These are phyloP conservation scores for Drosophila persimilis DNA, from an alignment of 1,140 invertebrate genomes.

Conservation along the genomic window DNA sequence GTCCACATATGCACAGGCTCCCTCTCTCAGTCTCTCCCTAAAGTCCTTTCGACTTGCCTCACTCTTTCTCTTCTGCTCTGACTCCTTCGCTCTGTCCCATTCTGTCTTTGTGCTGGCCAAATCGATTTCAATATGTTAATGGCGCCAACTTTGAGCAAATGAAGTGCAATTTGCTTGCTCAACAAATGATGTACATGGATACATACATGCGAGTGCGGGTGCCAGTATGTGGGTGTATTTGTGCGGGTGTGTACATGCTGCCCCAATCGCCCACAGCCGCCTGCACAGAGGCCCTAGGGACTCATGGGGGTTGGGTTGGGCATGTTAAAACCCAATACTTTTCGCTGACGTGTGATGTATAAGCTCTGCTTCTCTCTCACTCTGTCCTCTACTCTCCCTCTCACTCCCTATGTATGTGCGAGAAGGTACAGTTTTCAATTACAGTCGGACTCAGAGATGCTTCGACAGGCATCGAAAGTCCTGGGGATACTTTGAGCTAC, in stretches of 20 bases:
- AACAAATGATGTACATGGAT: conserved; percentile 33
- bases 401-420: conserved; percentile 8
- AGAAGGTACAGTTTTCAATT: conserved; percentile 73
- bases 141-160: conserved; percentile 60
- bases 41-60: background rate
- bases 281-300: conserved; percentile 2
- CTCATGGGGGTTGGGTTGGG: conserved; percentile 3
- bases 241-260: conserved; percentile 15
- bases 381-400: background rate
- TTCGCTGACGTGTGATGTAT: conserved; percentile 61
- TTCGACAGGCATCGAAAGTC: conserved; percentile 56
- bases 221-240: conserved; percentile 19
- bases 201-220: background rate
- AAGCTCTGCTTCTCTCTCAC: background rate
- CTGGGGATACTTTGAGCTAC: background rate
- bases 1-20: conserved; percentile 27
- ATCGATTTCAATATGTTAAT: conserved; percentile 78
- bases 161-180: conserved; percentile 60
- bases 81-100: no score
- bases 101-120: conserved; percentile 27
- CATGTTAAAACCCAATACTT: conserved; percentile 77
- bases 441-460: conserved; percentile 59
- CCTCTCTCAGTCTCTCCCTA: conserved; percentile 2
- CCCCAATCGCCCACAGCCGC: conserved; percentile 4
- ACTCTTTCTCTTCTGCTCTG: background rate